A percentile compares a stretch with the other conserved stretches of the same genome.
These are phyloP conservation scores for Brachionus asplanchnoidis DNA, from an alignment of 1,140 invertebrate genomes.

Conservation along the genomic window DNA sequence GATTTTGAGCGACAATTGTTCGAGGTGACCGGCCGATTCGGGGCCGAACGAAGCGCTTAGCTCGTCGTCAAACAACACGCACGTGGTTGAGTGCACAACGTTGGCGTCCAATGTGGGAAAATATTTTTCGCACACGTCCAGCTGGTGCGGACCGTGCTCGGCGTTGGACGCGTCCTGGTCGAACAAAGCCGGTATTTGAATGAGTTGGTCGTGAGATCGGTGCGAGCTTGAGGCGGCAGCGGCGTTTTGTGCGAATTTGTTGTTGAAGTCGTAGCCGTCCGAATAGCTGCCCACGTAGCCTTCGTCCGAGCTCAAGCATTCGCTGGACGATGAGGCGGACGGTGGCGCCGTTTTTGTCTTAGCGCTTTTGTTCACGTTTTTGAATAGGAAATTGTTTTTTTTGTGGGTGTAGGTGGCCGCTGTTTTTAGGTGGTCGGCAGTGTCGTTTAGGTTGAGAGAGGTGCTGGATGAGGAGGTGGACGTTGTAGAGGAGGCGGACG, in stretches of 20 bases:
- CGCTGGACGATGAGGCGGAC: not conserved
- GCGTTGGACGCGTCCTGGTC: not conserved
- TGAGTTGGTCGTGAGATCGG: not conserved
- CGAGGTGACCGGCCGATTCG: not conserved
- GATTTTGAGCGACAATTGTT: not conserved
- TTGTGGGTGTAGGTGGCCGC: not conserved
- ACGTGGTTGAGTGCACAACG: not conserved
- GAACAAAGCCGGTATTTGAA: constrained; percentile 2
- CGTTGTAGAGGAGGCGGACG: not conserved
- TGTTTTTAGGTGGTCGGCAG: not conserved
- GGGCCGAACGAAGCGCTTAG: not conserved
- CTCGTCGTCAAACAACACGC: not conserved
- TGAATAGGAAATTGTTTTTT: constrained; percentile 11
- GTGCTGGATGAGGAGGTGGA: constrained; percentile 12
- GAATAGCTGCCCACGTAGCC: constrained; percentile 41
- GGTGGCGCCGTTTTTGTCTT: not conserved
- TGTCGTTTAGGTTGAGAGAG: not conserved
- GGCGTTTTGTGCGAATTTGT: not conserved
- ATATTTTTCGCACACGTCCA: not conserved
- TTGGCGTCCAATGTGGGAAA: not conserved
- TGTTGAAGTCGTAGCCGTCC: not conserved
- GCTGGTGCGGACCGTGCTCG: not conserved
- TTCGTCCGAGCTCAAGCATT: constrained; percentile 27
- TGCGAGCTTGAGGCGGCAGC: not conserved
- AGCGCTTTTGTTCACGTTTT: constrained; percentile 5